Percentiles rank a stretch among this genome's conserved stretches.
These are phyloP conservation scores for Heteronetta atricapilla DNA, from an alignment of 2,113 vertebrate species.

Conservation along the genomic window DNA sequence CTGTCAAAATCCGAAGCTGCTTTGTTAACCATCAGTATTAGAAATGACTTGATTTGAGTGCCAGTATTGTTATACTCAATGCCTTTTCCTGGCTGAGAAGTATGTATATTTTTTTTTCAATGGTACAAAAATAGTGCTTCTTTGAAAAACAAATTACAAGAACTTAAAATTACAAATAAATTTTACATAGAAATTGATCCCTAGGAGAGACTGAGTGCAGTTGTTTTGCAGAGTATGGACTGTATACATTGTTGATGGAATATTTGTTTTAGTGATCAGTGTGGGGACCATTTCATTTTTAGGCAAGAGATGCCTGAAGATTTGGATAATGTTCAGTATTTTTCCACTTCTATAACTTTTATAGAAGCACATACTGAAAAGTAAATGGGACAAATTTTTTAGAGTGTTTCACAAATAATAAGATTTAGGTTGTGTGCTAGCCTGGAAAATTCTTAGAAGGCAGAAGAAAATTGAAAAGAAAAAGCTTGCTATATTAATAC, in stretches of 20 bases:
- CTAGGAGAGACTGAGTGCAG: background rate
- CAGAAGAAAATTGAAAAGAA: background rate
- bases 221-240: background rate
- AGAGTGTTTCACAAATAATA: background rate
- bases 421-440: background rate
- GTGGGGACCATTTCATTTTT: background rate
- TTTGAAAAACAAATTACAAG: background rate
- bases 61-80: background rate
- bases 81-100: background rate
- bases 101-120: background rate
- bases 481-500: background rate
- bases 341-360: background rate
- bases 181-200: background rate
- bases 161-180: background rate
- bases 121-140: background rate
- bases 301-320: background rate
- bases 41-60: background rate
- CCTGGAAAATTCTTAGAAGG: background rate
- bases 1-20: background rate
- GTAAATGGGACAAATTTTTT: background rate
- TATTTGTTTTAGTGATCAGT: background rate
- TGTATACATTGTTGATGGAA: background rate
- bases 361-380: background rate
- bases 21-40: background rate
- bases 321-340: background rate